These are phyloP conservation scores for Andrena chrysosceles DNA, from an alignment of 2,888 invertebrate species.

Conservation along the genomic window DNA sequence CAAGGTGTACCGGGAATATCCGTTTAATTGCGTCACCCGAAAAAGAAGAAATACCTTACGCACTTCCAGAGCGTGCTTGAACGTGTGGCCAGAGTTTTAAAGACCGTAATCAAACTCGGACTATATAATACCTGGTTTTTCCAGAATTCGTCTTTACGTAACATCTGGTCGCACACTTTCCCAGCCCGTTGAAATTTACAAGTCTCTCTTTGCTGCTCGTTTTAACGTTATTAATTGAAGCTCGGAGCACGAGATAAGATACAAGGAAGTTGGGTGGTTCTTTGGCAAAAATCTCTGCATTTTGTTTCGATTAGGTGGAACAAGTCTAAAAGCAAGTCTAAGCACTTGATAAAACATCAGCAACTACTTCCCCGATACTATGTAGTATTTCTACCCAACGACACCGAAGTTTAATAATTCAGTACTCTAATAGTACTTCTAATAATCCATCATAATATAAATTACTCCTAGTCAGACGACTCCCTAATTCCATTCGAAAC, in stretches of 20 bases:
- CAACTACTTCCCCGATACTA: not conserved
- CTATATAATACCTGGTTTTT: constrained; percentile 46
- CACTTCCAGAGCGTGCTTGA: constrained; percentile 11
- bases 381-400: too few relatives aligned
- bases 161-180: constrained; percentile 30
- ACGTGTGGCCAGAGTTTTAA: constrained; percentile 21
- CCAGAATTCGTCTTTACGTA: constrained; percentile 54
- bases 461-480: too few relatives aligned
- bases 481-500: too few relatives aligned
- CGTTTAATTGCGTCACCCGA: constrained; percentile 55
- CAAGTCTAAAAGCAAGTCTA: not conserved
- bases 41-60: constrained; percentile 36
- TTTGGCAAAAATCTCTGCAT: not conserved
- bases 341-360: not conserved
- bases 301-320: not conserved
- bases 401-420: too few relatives aligned
- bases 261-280: constrained; percentile 8
- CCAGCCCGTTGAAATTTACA: constrained; percentile 19
- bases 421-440: too few relatives aligned
- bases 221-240: not conserved
- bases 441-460: too few relatives aligned
- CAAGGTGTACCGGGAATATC: constrained; percentile 40
- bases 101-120: constrained; percentile 40
- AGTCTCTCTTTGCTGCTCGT: not conserved
- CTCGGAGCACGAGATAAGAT: not conserved